Base-by-base conservation (phyloP, 2,797 vertebrate genomes). In the Agapornis canus region DNA sequence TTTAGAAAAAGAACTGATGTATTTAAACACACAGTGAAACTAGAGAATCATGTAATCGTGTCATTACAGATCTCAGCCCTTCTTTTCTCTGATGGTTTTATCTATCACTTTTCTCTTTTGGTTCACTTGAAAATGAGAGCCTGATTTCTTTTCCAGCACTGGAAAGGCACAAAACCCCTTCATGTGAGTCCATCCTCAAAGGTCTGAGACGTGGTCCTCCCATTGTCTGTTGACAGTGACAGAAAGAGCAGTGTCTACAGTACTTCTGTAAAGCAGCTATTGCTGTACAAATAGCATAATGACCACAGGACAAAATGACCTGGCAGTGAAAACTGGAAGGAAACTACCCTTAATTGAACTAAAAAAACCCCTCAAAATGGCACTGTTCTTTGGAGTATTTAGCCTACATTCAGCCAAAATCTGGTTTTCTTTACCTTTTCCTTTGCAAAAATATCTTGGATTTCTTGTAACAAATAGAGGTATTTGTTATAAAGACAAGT, bases 101-200 rank as follows among this genome's bases (percentile, higher is more conserved):
- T 80, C 89, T 92, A 29, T 61, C 45, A 49, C 42, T 87, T 60
- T 71, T 85, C 13, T 73, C 25, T 19, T 89, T 52, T 47, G 72
- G 16, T 27, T 71, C 37, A 47, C 26, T 92, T 85, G 73, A 86
- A 92, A 90, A 83, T 31, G 37, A 83, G 42, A 83, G 17, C 35
- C 49, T 72, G 49, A 63, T 76, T 89, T 65, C 27, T 75, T 13
- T 88, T 66, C 54, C 86, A 63, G 52, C n/a, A 49, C 42, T 84
- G 70, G 21, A 57, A 83, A 73, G 16, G 29, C 47, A 86, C 60
- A 40, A 70, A 90, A 75, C 16, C 16, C 25, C 43, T 73, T 64
- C 0, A 0, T 27, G 52, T 71, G 35, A 68, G 35, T 57, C 23
- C 0, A 0, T 60, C 25, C 49, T 65, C 40, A 22, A 3, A 27